Conservation (phyloP, 1,140 invertebrate genomes). For the Lerema accius region DNA sequence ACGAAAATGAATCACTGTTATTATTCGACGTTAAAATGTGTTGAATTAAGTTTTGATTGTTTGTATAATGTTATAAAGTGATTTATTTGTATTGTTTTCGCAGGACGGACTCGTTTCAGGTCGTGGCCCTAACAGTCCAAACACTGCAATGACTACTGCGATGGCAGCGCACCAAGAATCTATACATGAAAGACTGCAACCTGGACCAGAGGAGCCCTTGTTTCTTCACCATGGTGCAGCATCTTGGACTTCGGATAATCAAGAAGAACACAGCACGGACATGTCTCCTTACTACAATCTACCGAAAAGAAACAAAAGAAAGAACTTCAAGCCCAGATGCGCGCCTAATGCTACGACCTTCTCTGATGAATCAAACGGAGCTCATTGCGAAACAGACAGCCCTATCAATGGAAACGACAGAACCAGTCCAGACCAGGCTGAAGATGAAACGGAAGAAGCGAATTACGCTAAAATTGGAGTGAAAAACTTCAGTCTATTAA, state of each 20-base stretch:
- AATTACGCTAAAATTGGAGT: conserved; percentile 75
- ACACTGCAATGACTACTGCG: conserved; percentile 78
- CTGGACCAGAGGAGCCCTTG: conserved; percentile 63
- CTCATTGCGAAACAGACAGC: conserved; percentile 68
- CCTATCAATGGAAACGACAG: conserved; percentile 79
- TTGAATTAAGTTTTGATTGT: conserved; percentile 76
- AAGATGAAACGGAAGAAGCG: conserved; percentile 61
- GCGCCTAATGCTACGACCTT: conserved; percentile 82
- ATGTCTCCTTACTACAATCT: conserved; percentile 80
- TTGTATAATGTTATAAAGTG: conserved; percentile 63
- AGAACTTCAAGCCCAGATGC: conserved; percentile 87
- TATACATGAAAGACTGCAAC: conserved; percentile 77
- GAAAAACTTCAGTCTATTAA: conserved; percentile 79
- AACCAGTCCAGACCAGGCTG: conserved; percentile 60
- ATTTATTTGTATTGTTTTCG: conserved; percentile 51
- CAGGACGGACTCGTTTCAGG: conserved; percentile 71
- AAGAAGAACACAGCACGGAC: conserved; percentile 76
- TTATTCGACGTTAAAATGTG: conserved; percentile 75
- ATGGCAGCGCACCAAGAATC: conserved; percentile 79
- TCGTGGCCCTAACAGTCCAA: conserved; percentile 61
- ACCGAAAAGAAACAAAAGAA: conserved; percentile 86
- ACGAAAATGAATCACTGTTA: conserved; percentile 80
- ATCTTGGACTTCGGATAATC: conserved; percentile 65
- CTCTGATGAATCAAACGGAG: conserved; percentile 78
- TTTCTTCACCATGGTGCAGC: conserved; percentile 73